These are phyloP conservation scores for Aphelinus certus DNA, from an alignment of 1,140 invertebrate species.

Conservation along the genomic window DNA sequence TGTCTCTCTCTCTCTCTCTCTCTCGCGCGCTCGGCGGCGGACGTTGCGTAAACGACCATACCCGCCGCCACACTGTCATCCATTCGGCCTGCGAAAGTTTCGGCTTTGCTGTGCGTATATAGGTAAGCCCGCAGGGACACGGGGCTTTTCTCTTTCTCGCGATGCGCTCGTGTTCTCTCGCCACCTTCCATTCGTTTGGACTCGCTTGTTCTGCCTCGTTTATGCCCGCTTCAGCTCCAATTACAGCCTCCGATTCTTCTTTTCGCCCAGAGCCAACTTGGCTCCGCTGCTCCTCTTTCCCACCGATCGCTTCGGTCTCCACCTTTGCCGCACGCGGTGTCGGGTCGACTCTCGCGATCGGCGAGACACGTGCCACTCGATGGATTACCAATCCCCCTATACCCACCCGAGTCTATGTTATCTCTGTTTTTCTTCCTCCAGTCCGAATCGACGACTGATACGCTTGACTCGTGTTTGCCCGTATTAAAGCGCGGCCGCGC, in stretches of 20 bases:
- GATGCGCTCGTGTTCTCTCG: not conserved
- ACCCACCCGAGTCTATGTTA: too few species aligned
- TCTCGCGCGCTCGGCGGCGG: not conserved
- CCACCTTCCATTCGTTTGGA: slow-evolving; percentile 19
- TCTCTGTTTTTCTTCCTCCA: too few species aligned
- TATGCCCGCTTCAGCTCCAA: slow-evolving; percentile 37
- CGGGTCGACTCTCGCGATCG: too few species aligned
- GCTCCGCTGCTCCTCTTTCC: not conserved
- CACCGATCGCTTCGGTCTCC: slow-evolving; percentile 30
- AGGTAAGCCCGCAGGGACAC: slow-evolving; percentile 16
- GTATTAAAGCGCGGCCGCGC: too few species aligned
- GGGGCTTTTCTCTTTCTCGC: not conserved
- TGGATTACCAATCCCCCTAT: too few species aligned
- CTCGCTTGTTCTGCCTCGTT: slow-evolving; percentile 23
- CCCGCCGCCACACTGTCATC: not conserved
- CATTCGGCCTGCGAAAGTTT: too few species aligned
- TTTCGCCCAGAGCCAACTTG: slow-evolving; percentile 14
- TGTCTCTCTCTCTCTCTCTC: too few species aligned
- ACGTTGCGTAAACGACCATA: not conserved
- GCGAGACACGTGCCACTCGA: too few species aligned
- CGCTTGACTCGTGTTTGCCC: too few species aligned
- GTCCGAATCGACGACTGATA: too few species aligned
- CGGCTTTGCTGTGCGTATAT: too few species aligned
- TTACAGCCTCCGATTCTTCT: slow-evolving; percentile 23
- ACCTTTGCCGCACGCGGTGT: too few species aligned